Conservation (phyloP, 2,797 vertebrate genomes). For the Gephyroberyx darwinii region DNA sequence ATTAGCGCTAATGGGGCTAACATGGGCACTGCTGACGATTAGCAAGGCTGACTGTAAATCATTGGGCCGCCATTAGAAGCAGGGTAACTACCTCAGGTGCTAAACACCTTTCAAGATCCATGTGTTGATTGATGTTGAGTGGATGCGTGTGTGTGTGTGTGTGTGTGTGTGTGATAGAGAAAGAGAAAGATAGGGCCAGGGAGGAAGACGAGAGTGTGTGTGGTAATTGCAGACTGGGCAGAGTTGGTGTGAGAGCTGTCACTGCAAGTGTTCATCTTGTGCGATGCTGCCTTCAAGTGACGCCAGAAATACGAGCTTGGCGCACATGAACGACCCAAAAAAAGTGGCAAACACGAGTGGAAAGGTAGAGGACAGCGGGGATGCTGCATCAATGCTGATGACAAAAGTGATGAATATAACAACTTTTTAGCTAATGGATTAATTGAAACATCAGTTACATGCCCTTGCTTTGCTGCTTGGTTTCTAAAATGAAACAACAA, state of each 20-base stretch:
- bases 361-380: no score
- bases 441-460: conserved; percentile 43
- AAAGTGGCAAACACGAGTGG: no score
- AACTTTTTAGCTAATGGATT: conserved; percentile 17
- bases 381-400: no score
- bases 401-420: no score
- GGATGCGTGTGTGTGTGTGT: conserved; percentile 2
- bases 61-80: conserved; percentile 48
- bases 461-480: conserved; percentile 14
- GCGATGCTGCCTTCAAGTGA: not conserved
- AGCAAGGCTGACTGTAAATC: conserved; percentile 57
- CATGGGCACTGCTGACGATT: conserved; percentile 48
- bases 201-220: not conserved
- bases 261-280: not conserved
- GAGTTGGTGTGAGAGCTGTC: not conserved
- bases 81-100: conserved; percentile 41
- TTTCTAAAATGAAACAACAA: conserved; percentile 18
- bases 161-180: not conserved
- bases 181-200: no score
- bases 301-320: no score
- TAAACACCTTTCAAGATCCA: conserved; percentile 32
- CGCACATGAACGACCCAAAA: no score
- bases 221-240: not conserved
- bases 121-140: conserved; percentile 2
- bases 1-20: conserved; percentile 65